Conservation (phyloP, 2,797 vertebrate species). For the Pristis pectinata region DNA sequence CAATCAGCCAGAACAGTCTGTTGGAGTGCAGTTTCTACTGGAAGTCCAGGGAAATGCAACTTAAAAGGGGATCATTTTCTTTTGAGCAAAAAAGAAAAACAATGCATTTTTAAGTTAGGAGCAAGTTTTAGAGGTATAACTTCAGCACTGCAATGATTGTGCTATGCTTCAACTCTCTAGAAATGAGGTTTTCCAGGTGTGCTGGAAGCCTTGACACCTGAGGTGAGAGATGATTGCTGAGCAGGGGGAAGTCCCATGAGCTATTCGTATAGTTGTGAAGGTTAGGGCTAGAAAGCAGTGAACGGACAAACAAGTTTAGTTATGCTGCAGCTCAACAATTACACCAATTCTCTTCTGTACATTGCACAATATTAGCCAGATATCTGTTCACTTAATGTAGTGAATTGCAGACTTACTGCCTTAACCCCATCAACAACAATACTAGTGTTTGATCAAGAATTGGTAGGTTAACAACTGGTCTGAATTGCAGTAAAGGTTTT, state of each 20-base stretch:
- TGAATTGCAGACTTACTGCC: neutral
- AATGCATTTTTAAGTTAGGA: neutral
- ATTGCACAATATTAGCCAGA: neutral
- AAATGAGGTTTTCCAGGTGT: neutral
- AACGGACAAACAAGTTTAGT: neutral
- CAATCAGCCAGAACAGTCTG: neutral
- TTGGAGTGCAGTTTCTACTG: neutral
- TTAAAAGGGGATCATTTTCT: neutral
- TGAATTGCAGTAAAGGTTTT: neutral
- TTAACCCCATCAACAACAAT: neutral
- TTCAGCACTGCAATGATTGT: neutral
- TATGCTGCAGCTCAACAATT: neutral
- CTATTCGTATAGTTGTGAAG: neutral
- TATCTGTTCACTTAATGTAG: neutral
- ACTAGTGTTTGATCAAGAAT: neutral
- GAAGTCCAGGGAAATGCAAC: neutral
- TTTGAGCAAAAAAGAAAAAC: neutral
- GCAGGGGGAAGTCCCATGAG: neutral
- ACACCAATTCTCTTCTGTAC: neutral
- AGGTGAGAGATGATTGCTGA: neutral
- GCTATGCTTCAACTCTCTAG: neutral
- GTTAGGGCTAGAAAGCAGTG: neutral
- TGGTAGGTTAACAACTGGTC: neutral
- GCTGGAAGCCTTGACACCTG: neutral
- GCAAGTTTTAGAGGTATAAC: neutral